phyloP scores from a whole-genome alignment of 2,113 vertebrate species.

The Hippocampus mohnikei region DNA sequence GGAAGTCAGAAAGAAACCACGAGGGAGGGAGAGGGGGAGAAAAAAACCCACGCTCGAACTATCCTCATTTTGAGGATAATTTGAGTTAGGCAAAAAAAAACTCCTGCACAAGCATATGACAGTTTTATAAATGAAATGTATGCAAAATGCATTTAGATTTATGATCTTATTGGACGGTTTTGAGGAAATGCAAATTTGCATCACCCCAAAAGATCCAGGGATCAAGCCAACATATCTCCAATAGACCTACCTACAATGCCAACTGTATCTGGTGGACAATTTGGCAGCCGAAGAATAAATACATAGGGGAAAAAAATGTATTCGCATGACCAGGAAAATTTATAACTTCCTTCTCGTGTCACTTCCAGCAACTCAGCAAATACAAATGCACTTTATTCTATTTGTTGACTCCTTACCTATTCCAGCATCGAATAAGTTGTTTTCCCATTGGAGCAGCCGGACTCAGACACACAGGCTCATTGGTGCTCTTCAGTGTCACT shows the following conservation, averaged over 20 bases:
- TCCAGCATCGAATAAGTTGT: constrained; percentile 67
- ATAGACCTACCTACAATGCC: neutral
- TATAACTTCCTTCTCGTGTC: neutral
- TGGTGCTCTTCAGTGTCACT: constrained; percentile 47
- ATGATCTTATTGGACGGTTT: neutral
- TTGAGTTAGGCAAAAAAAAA: too few relatives aligned
- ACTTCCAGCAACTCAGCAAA: neutral
- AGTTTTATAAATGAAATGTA: too few relatives aligned
- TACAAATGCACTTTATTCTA: neutral
- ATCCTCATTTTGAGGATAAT: too few relatives aligned
- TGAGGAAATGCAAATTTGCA: neutral
- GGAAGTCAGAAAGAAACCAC: too few relatives aligned
- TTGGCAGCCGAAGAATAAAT: neutral
- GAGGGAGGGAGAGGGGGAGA: too few relatives aligned
- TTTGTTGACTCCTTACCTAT: constrained; percentile 48
- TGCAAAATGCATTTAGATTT: neutral
- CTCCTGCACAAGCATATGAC: too few relatives aligned
- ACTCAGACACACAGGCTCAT: constrained; percentile 58
- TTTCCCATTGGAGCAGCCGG: constrained; percentile 54
- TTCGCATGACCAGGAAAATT: too few relatives aligned
- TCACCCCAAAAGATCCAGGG: neutral
- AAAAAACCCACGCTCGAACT: too few relatives aligned
- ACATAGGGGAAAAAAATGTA: too few relatives aligned
- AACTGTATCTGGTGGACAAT: neutral
- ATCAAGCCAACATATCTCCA: neutral